Evolutionary conservation across 2,113 vertebrate genomes (phyloP), one percentile per base, ranked within the genome.

Genomic region (Hirundichthys speculiger): DNA sequence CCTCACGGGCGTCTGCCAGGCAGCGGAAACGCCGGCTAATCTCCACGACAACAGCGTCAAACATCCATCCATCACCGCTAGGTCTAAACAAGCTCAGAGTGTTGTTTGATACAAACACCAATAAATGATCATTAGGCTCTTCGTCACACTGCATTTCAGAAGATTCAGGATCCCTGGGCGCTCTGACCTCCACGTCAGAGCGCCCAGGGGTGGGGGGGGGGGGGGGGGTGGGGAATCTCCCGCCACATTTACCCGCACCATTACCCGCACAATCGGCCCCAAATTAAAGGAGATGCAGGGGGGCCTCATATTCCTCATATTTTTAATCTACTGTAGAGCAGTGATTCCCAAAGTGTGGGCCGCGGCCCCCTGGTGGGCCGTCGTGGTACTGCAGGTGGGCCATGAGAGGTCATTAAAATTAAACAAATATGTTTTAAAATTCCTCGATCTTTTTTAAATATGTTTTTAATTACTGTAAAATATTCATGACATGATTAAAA

Each of bases 121-220:
- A 45, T 66, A 68, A 79, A 77, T 74, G 69, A 85, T 79, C 68
- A 73, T 82, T 57, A 78, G 45, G 41, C 21, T 27, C 12, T 51
- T 75, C 46, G 19, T 38, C 52, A 67, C 39, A 2, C 38, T 4
- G 8, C 1, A 48, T 14, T 63, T 45, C 40, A 20, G 51, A n/a
- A 59, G 69, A 18, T 1, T 18, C 46, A 7, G 54, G n/a, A 14
- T 68, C 71, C 1, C 82, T n/a, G n/a, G 73, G 42, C 20, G 49
- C 45, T 10, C 24, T n/a, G n/a, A 38, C 54, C 65, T 42, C 25
- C 49, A 43, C 14, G 54, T 30, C 61, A 64, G 16, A 11, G 47
- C 2, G 52, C 53, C 15, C 30, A 10, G 30, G n/a, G 57, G 61
- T 51, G 73, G 77, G 61, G 69, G n/a, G n/a, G n/a, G n/a, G n/a